These are phyloP conservation scores for Rhynchomys soricoides DNA, from an alignment of 2,113 vertebrate genomes.

Conservation along the genomic window DNA sequence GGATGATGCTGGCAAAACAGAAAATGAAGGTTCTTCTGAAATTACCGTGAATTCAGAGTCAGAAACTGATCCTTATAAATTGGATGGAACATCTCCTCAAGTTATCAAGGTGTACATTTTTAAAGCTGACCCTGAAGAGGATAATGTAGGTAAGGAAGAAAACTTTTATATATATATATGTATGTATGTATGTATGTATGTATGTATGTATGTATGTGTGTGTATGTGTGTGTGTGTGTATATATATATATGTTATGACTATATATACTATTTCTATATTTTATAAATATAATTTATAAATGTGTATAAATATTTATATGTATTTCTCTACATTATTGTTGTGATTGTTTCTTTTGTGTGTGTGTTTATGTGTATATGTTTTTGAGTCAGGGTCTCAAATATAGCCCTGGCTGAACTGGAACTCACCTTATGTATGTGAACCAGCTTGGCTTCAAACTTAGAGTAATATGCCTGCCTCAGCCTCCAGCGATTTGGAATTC, in stretches of 20 bases:
- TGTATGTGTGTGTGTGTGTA: too few species aligned
- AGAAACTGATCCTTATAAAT: slow-evolving; percentile 94
- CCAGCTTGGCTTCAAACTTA: neutral
- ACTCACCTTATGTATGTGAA: neutral
- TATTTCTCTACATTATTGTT: slow-evolving; percentile 54
- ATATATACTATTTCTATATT: too few species aligned
- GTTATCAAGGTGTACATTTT: slow-evolving; percentile 99
- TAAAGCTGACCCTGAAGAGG: slow-evolving; percentile 97
- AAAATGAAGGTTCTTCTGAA: slow-evolving; percentile 94
- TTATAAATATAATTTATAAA: neutral
- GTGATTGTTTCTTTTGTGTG: neutral
- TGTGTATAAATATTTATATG: neutral
- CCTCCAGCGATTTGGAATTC: neutral
- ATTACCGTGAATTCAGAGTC: slow-evolving; percentile 92
- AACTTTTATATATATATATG: neutral
- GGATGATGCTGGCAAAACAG: slow-evolving; percentile 97
- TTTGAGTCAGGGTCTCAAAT: neutral
- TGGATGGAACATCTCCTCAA: slow-evolving; percentile 94
- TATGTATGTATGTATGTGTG: too few species aligned
- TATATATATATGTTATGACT: neutral
- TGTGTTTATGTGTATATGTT: neutral
- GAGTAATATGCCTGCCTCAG: neutral
- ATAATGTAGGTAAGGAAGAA: slow-evolving; percentile 93
- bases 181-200: too few species aligned
- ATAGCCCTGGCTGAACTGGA: neutral